Conservation (phyloP, 2,888 invertebrate genomes). For the Philhelius pedissequus region DNA sequence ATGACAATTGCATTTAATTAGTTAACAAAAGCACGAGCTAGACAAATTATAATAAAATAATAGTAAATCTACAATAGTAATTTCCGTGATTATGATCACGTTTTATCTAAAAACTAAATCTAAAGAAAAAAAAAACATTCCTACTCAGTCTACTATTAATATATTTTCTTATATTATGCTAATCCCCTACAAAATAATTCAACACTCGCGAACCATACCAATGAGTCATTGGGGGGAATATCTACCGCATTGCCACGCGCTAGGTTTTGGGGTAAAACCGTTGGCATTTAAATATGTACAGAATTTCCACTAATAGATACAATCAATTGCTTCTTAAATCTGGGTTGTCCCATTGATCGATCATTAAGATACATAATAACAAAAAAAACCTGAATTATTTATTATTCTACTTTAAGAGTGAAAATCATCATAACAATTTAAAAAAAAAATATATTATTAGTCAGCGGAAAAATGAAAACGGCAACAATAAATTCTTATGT, state of each 20-base stretch:
- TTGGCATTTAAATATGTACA: background rate
- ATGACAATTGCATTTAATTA: background rate
- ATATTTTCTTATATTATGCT: background rate
- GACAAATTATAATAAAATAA: background rate
- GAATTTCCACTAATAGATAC: background rate
- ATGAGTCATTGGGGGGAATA: background rate
- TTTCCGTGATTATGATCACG: background rate
- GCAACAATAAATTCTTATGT: conserved; percentile 19
- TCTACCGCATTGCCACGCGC: background rate
- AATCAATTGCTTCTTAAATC: background rate
- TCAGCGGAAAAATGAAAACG: conserved; percentile 14
- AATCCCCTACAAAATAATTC: background rate
- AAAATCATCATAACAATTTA: background rate
- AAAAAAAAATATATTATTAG: conserved; percentile 5
- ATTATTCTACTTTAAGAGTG: background rate
- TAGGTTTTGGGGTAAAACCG: background rate
- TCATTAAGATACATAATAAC: background rate
- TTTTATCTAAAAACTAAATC: background rate
- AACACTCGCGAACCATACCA: background rate
- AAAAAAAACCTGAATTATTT: background rate
- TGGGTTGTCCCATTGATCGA: background rate
- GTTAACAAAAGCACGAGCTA: background rate
- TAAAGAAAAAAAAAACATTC: background rate
- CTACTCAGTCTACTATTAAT: background rate
- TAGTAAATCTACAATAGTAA: background rate